phyloP scores from a whole-genome alignment of 2,113 vertebrate species.

The Acinonyx jubatus region DNA sequence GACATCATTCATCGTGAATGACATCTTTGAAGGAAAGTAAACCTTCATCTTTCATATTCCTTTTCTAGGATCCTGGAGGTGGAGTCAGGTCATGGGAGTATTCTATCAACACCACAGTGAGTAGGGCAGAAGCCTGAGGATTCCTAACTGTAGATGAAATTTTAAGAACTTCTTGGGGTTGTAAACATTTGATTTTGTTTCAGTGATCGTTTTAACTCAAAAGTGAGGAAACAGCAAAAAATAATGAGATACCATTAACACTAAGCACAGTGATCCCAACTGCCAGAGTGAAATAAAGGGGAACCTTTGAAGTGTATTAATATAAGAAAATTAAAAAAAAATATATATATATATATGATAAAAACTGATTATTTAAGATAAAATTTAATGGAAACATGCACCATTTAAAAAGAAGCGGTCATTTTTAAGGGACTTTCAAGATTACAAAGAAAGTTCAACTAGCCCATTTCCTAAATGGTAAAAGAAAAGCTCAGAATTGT shows the following conservation, averaged over 20 bases:
- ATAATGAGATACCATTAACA: background rate
- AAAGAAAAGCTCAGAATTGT: background rate
- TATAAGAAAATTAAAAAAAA: background rate
- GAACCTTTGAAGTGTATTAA: background rate
- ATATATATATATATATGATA: background rate
- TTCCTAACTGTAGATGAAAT: background rate
- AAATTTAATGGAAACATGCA: background rate
- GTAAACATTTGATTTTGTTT: conserved; percentile 7
- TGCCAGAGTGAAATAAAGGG: background rate
- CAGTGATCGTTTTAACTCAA: background rate
- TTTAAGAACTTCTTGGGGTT: background rate
- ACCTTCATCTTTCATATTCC: conserved; percentile 5
- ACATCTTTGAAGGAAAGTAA: conserved; percentile 38
- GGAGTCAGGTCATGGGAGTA: background rate
- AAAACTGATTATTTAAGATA: background rate
- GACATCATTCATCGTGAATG: conserved; percentile 12
- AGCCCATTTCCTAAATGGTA: background rate
- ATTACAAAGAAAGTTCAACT: background rate
- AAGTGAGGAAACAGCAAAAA: background rate
- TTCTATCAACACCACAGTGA: background rate
- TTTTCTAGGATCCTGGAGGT: background rate
- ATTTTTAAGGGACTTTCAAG: background rate
- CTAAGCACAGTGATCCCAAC: background rate
- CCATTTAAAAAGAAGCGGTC: background rate
- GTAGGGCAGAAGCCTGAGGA: background rate